Evolutionary conservation across 2,888 invertebrate species (phyloP).

Genomic region (Liodrosophila aerea): DNA sequence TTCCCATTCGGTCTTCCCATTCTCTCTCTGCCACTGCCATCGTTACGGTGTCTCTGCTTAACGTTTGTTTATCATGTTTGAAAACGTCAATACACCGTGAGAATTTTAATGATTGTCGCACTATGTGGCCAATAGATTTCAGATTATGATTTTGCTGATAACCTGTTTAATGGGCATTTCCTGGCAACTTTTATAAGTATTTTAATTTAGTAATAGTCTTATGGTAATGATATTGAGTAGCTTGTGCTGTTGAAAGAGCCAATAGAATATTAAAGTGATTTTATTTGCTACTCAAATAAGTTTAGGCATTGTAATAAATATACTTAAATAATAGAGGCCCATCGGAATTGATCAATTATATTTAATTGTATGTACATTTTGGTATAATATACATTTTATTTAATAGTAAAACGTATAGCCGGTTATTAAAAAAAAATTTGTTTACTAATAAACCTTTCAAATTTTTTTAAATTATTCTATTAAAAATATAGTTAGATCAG

Average conservation of each 20-base stretch:
- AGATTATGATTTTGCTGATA: slow-evolving; percentile 37
- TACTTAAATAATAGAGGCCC: no score
- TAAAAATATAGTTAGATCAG: no score
- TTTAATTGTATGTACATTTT: no score
- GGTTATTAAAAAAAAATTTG: no score
- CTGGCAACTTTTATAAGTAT: slow-evolving; percentile 10
- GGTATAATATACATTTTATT: no score
- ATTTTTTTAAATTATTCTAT: no score
- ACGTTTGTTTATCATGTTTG: slow-evolving; percentile 63
- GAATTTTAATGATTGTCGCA: slow-evolving; percentile 61
- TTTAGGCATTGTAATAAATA: no score
- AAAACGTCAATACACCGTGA: slow-evolving; percentile 69
- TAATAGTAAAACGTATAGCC: no score
- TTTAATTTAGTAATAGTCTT: not conserved
- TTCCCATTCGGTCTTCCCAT: slow-evolving; percentile 3
- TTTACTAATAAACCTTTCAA: no score
- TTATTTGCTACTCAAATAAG: no score
- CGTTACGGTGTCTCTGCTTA: slow-evolving; percentile 29
- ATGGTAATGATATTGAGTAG: not conserved
- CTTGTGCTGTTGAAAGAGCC: not conserved
- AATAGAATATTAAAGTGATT: no score
- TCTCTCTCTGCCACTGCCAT: slow-evolving; percentile 7
- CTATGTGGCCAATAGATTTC: slow-evolving; percentile 18
- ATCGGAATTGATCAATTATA: no score
- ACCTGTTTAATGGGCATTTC: slow-evolving; percentile 38